Evolutionary conservation across 2,888 invertebrate species (phyloP).

Genomic region (Spodoptera picta): DNA sequence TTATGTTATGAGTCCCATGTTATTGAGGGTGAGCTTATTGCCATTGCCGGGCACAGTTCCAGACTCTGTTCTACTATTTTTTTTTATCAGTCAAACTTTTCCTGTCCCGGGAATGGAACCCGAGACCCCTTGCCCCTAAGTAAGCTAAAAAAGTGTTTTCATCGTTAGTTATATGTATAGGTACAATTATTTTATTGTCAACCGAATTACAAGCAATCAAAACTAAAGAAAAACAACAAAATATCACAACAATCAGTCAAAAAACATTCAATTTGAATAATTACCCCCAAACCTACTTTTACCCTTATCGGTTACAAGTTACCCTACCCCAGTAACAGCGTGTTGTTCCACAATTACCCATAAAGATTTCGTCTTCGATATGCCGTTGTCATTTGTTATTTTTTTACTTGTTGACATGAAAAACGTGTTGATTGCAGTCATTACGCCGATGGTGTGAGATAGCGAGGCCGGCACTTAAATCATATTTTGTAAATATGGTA

Average conservation of each 20-base stretch:
- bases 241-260: constrained; percentile 23
- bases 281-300: constrained; percentile 27
- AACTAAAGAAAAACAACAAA: background rate
- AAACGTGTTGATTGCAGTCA: constrained; percentile 78
- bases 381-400: constrained; percentile 80
- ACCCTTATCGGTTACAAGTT: constrained; percentile 42
- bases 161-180: no score
- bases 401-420: constrained; percentile 79
- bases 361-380: constrained; percentile 76
- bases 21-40: no score
- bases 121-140: no score
- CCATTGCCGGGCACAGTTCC: no score
- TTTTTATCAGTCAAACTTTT: no score
- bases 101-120: no score
- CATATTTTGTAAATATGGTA: constrained; percentile 61
- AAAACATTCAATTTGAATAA: constrained; percentile 42
- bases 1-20: no score
- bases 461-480: constrained; percentile 56
- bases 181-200: no score
- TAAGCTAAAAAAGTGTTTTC: no score
- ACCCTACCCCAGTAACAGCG: constrained; percentile 36
- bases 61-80: no score
- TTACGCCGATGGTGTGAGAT: constrained; percentile 78
- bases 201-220: no score
- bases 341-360: constrained; percentile 64